Evolutionary conservation across 2,888 invertebrate species (phyloP).

Genomic region (Venustoraphidia nigricollis): DNA sequence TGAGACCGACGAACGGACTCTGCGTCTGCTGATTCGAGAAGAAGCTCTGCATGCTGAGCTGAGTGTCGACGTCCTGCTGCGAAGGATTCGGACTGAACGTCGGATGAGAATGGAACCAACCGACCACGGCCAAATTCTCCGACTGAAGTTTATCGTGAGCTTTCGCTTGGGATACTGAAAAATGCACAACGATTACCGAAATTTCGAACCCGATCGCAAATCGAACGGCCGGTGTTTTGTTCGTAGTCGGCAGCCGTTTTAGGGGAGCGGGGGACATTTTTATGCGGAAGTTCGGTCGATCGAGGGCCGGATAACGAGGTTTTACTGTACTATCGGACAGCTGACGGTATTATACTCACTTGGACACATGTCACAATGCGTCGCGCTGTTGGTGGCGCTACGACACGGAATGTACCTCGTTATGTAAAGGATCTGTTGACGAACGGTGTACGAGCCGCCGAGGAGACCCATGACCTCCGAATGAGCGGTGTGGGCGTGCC

Average conservation of each 20-base stretch:
- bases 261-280: neutral
- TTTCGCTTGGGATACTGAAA: conserved; percentile 39
- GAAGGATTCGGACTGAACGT: conserved; percentile 55
- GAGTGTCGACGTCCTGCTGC: conserved; percentile 48
- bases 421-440: conserved; percentile 26
- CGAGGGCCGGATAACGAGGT: no score
- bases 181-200: neutral
- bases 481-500: conserved; percentile 51
- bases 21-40: conserved; percentile 32
- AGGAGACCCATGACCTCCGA: conserved; percentile 62
- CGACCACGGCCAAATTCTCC: conserved; percentile 36
- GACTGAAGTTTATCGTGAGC: conserved; percentile 39
- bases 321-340: no score
- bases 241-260: neutral
- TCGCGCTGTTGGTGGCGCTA: conserved; percentile 43
- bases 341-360: conserved; percentile 29
- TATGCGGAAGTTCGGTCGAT: no score
- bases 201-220: no score
- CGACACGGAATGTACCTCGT: conserved; percentile 44
- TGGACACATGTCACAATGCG: conserved; percentile 68
- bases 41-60: conserved; percentile 41
- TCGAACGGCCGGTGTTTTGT: no score
- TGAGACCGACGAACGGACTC: conserved; percentile 44
- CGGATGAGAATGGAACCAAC: conserved; percentile 72
- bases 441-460: conserved; percentile 36